phyloP scores from a whole-genome alignment of 2,888 invertebrate species.

The Latheticus oryzae region DNA sequence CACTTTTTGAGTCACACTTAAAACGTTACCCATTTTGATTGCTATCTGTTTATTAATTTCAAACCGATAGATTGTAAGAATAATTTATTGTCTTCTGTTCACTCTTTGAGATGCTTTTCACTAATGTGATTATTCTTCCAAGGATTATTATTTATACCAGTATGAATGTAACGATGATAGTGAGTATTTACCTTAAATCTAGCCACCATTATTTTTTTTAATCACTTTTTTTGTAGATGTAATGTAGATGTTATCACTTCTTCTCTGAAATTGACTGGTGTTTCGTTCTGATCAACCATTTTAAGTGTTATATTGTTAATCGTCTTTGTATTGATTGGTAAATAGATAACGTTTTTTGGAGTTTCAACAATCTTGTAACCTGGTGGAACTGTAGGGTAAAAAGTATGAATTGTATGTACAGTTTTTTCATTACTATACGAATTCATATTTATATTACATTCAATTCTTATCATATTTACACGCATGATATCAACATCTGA shows the following conservation, averaged over 20 bases:
- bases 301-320: constrained; percentile 50
- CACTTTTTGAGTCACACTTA: background rate
- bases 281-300: constrained; percentile 53
- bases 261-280: constrained; percentile 51
- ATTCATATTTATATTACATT: constrained; percentile 1
- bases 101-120: background rate
- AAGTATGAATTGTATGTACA: background rate
- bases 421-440: constrained; percentile 1
- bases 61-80: constrained; percentile 36
- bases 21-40: constrained; percentile 20
- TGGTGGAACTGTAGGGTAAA: background rate
- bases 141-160: background rate
- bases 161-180: too few relatives aligned
- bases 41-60: constrained; percentile 26
- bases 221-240: constrained; percentile 17
- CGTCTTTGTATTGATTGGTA: constrained; percentile 49
- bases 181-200: constrained; percentile 13
- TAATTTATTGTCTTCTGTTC: constrained; percentile 16
- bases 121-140: background rate
- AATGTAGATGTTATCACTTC: background rate
- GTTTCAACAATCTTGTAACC: background rate
- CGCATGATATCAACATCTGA: constrained; percentile 1
- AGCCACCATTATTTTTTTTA: constrained; percentile 52
- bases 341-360: constrained; percentile 54
- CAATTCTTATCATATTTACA: background rate